Evolutionary conservation across 2,113 vertebrate genomes (phyloP).

Genomic region (Porphyrio hochstetteri): DNA sequence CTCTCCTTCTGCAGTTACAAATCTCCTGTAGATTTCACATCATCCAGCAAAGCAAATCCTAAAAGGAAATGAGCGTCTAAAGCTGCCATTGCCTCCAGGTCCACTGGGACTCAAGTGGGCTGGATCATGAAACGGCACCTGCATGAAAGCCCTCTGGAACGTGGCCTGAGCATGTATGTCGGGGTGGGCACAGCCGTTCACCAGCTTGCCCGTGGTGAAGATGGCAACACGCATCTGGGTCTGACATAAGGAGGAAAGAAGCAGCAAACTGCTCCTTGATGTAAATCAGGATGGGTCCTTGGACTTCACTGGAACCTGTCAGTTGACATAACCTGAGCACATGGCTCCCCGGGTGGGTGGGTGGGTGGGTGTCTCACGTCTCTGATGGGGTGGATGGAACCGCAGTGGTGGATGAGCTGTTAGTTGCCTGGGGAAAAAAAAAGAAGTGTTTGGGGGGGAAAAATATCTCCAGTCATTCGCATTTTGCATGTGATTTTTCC

Average conservation of each 20-base stretch:
- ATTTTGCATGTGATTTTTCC: conserved; percentile 66
- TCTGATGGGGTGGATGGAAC: not conserved
- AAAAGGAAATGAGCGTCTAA: not conserved
- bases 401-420: conserved; percentile 41
- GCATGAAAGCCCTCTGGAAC: rapidly evolving
- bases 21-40: not conserved
- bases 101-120: not conserved
- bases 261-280: not conserved
- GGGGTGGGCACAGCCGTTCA: rapidly evolving
- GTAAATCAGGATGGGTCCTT: not conserved
- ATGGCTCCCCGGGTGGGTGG: rapidly evolving
- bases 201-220: not conserved
- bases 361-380: not conserved
- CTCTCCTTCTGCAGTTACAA: not conserved
- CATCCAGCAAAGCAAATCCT: not conserved
- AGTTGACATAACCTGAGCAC: not conserved
- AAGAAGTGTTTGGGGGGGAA: not conserved
- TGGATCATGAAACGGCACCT: not conserved
- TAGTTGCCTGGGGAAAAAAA: conserved; percentile 18
- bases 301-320: not conserved
- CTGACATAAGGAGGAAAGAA: not conserved
- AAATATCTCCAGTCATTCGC: conserved; percentile 62
- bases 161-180: rapidly evolving
- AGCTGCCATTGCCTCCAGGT: not conserved
- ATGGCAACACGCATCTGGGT: not conserved